These are phyloP conservation scores for pig (Sus scrofa) DNA, from an alignment of 2,113 vertebrate genomes.

Conservation along the genomic window T2T-Sscrofa CM000812.6:76328501-76329000, in stretches of 20 bases:
- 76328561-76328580: background rate
- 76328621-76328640: conserved; percentile 35
- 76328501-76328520: background rate
- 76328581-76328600: background rate
- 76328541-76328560: background rate
- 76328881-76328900: background rate
- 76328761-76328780: conserved; percentile 98
- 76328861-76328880: background rate
- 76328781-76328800: conserved; percentile 99
- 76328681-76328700: conserved; percentile 99
- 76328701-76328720: conserved; percentile 97
- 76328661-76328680: conserved; percentile 91
- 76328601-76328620: conserved; percentile 29
- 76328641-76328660: conserved; percentile 54
- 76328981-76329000: background rate
- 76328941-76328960: background rate
- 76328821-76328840: background rate
- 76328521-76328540: background rate
- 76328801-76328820: conserved; percentile 98
- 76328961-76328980: background rate
- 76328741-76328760: conserved; percentile 94
- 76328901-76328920: background rate
- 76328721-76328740: conserved; percentile 98
- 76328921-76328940: background rate
- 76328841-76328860: background rate